A percentile compares a stretch with the other conserved stretches of the same genome.
Evolutionary conservation across 2,888 invertebrate genomes (phyloP).

Genomic region (Acleris emargana): DNA sequence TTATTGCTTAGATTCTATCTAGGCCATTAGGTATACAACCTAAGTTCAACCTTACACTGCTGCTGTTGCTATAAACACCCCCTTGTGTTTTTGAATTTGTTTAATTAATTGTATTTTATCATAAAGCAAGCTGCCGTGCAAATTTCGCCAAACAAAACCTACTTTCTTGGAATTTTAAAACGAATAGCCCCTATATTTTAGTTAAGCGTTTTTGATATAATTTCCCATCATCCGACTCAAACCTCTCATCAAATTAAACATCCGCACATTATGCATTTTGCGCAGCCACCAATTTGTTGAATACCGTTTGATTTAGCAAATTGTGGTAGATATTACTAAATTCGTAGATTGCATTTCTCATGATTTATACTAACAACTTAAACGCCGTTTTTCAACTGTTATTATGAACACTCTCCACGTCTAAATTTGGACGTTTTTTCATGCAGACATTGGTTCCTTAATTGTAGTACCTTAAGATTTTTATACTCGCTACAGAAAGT

Average conservation of each 20-base stretch:
- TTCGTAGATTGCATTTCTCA: slow-evolving; percentile 54
- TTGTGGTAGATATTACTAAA: slow-evolving; percentile 53
- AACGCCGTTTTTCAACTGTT: slow-evolving; percentile 37
- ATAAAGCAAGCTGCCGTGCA: slow-evolving; percentile 36
- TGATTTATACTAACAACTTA: slow-evolving; percentile 55
- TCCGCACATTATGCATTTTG: slow-evolving; percentile 76
- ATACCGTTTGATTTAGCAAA: slow-evolving; percentile 72
- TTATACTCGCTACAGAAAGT: too few relatives aligned
- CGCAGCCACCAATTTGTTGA: slow-evolving; percentile 67
- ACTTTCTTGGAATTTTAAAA: slow-evolving; percentile 59
- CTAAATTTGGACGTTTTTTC: background rate
- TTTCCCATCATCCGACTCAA: slow-evolving; percentile 60
- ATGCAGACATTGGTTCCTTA: background rate
- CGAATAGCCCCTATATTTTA: slow-evolving; percentile 64
- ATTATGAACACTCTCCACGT: slow-evolving; percentile 9
- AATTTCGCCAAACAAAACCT: slow-evolving; percentile 49
- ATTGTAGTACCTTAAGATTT: background rate
- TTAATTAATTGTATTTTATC: background rate
- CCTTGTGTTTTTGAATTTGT: background rate
- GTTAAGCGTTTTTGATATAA: slow-evolving; percentile 76
- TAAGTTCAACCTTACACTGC: too few relatives aligned
- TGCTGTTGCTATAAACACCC: background rate
- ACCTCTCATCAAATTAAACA: slow-evolving; percentile 78
- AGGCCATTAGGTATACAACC: too few relatives aligned
- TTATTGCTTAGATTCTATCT: too few relatives aligned